These are phyloP conservation scores for Nasonia vitripennis DNA, from an alignment of 1,140 invertebrate genomes.

Conservation along the genomic window DNA sequence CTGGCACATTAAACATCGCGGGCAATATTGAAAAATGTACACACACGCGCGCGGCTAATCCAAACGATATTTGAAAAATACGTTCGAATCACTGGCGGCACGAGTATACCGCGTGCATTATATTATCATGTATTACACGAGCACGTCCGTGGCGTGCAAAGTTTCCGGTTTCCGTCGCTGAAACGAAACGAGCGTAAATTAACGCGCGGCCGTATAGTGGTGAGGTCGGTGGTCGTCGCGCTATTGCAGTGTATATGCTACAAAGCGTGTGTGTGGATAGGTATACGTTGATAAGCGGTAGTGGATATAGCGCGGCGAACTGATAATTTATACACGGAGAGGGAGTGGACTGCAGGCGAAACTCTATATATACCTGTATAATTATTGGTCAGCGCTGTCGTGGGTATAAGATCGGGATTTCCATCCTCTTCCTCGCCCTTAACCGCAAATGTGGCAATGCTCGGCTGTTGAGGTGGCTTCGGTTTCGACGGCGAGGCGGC, in stretches of 20 bases:
- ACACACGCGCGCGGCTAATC: background rate
- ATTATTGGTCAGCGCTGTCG: constrained; percentile 70
- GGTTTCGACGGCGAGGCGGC: constrained; percentile 76
- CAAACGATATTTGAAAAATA: background rate
- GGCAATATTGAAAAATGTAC: background rate
- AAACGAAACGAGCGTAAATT: constrained; percentile 24
- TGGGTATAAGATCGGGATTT: constrained; percentile 73
- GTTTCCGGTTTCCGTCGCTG: constrained; percentile 22
- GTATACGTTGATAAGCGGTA: too few relatives aligned
- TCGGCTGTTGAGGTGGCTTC: constrained; percentile 68
- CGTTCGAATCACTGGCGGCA: background rate
- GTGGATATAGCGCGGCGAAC: too few relatives aligned
- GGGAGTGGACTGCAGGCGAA: background rate
- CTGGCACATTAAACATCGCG: background rate
- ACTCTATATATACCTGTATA: constrained; percentile 59
- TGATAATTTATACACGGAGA: too few relatives aligned
- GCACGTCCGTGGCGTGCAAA: background rate
- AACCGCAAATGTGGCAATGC: constrained; percentile 68
- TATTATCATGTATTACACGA: background rate
- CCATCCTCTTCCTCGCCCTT: constrained; percentile 72
- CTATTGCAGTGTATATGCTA: too few relatives aligned
- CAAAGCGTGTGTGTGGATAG: too few relatives aligned
- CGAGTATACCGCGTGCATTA: background rate
- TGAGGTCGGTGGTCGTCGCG: too few relatives aligned
- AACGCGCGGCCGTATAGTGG: background rate